These are phyloP conservation scores for Papilio helenus DNA, from an alignment of 1,140 invertebrate genomes.

Conservation along the genomic window DNA sequence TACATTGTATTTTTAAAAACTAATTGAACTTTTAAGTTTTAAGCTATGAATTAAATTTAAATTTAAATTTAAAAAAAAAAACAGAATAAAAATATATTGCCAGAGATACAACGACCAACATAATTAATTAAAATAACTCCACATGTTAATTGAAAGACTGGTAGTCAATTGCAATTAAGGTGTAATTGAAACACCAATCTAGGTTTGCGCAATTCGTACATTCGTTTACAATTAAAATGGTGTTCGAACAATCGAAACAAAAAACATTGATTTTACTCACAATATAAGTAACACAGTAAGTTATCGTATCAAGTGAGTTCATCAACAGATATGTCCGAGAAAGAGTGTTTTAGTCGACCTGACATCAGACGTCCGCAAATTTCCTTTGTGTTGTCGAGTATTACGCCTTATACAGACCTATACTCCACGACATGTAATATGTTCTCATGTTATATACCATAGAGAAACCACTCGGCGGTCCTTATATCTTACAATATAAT, in stretches of 20 bases:
- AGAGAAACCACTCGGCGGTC: no score
- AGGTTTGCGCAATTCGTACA: neutral
- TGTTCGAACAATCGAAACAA: neutral
- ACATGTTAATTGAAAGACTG: no score
- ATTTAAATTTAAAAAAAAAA: no score
- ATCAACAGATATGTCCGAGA: neutral
- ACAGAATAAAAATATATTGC: no score
- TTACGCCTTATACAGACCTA: neutral
- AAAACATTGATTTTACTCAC: neutral
- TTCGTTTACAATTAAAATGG: neutral
- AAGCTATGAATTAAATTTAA: no score
- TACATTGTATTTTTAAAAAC: neutral
- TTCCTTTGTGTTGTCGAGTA: neutral
- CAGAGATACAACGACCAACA: no score
- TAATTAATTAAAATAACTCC: no score
- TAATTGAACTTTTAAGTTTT: neutral
- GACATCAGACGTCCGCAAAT: neutral
- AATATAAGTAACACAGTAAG: neutral
- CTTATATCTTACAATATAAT: no score
- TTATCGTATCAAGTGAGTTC: neutral
- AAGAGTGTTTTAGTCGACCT: neutral
- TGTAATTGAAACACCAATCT: neutral
- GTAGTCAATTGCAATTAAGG: neutral
- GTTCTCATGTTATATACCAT: neutral
- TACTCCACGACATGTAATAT: neutral